These are phyloP conservation scores for Halcyon malimbica DNA, from an alignment of 2,113 vertebrate genomes.

Conservation along the genomic window DNA sequence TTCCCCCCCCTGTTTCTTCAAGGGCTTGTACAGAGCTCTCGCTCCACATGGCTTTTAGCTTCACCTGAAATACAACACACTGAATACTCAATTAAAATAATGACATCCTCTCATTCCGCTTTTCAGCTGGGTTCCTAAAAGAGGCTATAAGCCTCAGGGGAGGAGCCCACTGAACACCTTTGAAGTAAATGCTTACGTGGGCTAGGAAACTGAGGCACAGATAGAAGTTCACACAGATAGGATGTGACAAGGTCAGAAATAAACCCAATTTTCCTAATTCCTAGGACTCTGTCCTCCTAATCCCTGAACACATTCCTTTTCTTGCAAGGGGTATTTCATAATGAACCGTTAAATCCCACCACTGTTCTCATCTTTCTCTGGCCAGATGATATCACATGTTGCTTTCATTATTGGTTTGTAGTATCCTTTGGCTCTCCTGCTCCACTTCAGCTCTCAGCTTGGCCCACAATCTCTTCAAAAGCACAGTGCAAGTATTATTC, in stretches of 20 bases:
- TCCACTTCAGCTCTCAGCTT: background rate
- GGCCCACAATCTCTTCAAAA: background rate
- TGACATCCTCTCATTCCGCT: background rate
- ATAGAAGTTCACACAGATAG: background rate
- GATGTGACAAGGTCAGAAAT: background rate
- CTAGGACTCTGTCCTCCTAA: background rate
- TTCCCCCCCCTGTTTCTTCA: background rate
- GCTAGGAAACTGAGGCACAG: background rate
- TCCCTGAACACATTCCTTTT: background rate
- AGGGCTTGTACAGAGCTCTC: background rate
- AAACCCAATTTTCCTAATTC: background rate
- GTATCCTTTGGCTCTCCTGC: conserved; percentile 9
- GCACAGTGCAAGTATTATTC: background rate
- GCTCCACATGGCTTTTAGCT: background rate
- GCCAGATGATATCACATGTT: background rate
- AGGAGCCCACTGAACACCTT: background rate
- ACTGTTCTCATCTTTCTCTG: background rate
- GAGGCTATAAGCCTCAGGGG: background rate
- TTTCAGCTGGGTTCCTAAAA: background rate
- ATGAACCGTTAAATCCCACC: background rate
- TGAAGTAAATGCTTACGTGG: accelerated
- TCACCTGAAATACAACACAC: background rate
- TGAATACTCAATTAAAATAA: background rate
- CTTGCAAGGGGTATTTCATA: conserved; percentile 2
- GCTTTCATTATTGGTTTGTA: conserved; percentile 15